Evolutionary conservation across 2,797 vertebrate species (phyloP).

Genomic region (Meriones psammophilus): DNA sequence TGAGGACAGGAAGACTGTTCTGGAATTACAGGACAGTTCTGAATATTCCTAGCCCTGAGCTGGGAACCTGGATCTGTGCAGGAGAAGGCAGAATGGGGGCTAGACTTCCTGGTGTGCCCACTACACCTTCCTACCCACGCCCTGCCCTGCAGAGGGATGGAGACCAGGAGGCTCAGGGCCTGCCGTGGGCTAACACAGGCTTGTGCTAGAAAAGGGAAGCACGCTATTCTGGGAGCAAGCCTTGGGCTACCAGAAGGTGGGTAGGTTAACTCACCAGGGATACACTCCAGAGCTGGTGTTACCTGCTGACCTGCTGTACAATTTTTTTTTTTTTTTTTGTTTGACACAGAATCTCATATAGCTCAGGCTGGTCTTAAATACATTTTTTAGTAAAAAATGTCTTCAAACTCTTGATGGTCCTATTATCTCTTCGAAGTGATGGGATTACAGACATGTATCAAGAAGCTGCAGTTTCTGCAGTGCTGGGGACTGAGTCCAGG

Average conservation of each 20-base stretch:
- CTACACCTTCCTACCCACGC: not conserved
- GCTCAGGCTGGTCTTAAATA: not conserved
- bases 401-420: not conserved
- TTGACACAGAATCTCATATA: not conserved
- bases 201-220: not conserved
- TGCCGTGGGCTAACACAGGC: not conserved
- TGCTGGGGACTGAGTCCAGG: not conserved
- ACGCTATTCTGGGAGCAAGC: not conserved
- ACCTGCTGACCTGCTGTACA: not conserved
- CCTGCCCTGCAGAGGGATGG: not conserved
- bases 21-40: not conserved
- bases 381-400: not conserved
- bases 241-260: not conserved
- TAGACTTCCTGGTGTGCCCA: not conserved
- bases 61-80: not conserved
- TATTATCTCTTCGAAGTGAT: not conserved
- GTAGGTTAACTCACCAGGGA: not conserved
- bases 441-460: not conserved
- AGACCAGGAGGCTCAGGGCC: not conserved
- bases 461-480: not conserved
- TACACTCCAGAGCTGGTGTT: not conserved
- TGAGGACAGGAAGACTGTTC: not conserved
- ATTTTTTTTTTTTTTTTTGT: not conserved
- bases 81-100: not conserved
- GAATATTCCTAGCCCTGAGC: not conserved